Base-by-base conservation (phyloP, 92 coral and sea anemone species). In the Zoanthus gigantus region DNA sequence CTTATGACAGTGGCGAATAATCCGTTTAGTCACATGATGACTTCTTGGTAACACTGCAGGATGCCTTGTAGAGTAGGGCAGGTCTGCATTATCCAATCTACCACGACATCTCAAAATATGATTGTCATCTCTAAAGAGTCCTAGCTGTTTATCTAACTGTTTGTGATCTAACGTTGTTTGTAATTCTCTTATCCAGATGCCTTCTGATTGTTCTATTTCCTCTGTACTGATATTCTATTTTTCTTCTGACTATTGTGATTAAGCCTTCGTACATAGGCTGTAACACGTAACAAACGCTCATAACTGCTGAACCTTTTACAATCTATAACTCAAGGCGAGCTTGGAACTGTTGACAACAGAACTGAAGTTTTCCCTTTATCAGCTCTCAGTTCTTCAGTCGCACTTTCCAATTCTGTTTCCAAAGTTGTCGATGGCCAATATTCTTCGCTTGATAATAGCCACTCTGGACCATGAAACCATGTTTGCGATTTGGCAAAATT, bases 391-490 rank as follows among this genome's bases (percentile, higher is more conserved):
- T 77, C 82, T 54, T 77, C 47, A 29, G 67, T n/a, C 34, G 67
- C 50, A 11, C 9, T 54, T 7, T 42, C 18, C 16, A 42, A 56
- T 13, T 77, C 82, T 5, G 48, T 0, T 17, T 52, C 45, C 15
- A 54, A 15, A 11, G 68, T 54, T 77, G 69, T 53, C 46, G 68
- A 54, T 0, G 82, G 82, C 82, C 82, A 77, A 10, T 54, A 1
- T 77, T 53, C 68, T 56, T 54, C 68, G 44, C 68, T 54, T 37
- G 60, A 44, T 73, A 44, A 53, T 61, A 77, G 82, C 82, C 82
- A 77, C 8, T 53, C 50, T 23, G 82, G 82, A 12, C 82, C 82
- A 54, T 77, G 82, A 77, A 77, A 77, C 82, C 83, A 57, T 57
- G 18, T 57, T 10, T 78, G 66, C 66, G 82, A 53, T 29, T 54